A percentile compares a stretch with the other conserved stretches of the same genome.
Conservation (phyloP, 2,797 vertebrate species). For the Ctenopoma multispine region DNA sequence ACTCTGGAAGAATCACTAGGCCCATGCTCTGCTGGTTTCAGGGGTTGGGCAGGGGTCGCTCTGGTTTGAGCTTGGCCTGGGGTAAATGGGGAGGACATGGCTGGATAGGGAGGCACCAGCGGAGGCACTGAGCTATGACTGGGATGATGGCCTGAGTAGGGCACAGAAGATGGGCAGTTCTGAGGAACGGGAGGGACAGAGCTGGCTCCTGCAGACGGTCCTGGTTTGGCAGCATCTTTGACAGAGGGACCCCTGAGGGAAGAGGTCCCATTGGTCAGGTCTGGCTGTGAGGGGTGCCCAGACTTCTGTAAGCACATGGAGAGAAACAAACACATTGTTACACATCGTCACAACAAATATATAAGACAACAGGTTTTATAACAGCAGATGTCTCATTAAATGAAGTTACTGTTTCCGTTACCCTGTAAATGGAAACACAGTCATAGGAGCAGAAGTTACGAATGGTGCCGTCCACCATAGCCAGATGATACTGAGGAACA, state of each 20-base stretch:
- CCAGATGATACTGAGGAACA: constrained; percentile 97
- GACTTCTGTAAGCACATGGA: constrained; percentile 58
- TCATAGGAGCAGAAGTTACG: constrained; percentile 97
- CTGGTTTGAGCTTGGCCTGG: constrained; percentile 51
- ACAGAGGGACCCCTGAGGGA: constrained; percentile 50
- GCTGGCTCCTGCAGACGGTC: constrained; percentile 50
- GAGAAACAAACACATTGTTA: background rate
- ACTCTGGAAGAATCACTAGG: constrained; percentile 82
- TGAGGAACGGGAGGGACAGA: constrained; percentile 68
- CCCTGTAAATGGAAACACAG: constrained; percentile 90
- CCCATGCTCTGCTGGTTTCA: constrained; percentile 42
- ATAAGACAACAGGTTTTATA: background rate
- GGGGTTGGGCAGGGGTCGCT: constrained; percentile 33
- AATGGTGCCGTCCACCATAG: constrained; percentile 97
- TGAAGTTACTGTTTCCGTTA: constrained; percentile 61
- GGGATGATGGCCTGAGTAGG: constrained; percentile 63
- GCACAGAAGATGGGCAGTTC: constrained; percentile 61
- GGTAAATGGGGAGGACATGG: constrained; percentile 56
- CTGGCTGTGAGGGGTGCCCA: constrained; percentile 39
- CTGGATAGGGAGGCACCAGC: constrained; percentile 59
- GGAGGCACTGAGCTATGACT: constrained; percentile 75
- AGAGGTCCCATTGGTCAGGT: constrained; percentile 66
- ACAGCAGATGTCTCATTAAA: background rate
- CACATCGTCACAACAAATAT: too few relatives aligned
- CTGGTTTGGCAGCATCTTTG: constrained; percentile 50